Evolutionary conservation across 2,113 vertebrate species (phyloP).

Genomic region (Nestor notabilis): DNA sequence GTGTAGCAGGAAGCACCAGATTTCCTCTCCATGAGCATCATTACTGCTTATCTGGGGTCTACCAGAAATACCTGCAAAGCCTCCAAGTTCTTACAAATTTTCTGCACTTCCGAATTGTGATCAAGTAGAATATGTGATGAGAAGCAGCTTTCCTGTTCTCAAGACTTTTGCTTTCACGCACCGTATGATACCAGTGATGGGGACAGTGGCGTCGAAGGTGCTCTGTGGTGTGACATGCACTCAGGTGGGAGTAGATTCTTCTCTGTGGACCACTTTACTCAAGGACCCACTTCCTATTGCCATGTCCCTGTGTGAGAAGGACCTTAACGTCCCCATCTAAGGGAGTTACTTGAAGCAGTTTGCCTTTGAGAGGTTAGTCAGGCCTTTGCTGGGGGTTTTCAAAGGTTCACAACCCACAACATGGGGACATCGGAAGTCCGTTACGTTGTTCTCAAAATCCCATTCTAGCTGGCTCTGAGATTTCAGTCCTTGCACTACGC

Average conservation of each 20-base stretch:
- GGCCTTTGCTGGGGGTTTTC: not conserved
- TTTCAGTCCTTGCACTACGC: not conserved
- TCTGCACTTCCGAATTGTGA: not conserved
- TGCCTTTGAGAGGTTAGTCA: not conserved
- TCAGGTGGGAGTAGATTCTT: not conserved
- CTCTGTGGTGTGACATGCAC: no score
- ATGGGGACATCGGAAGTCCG: not conserved
- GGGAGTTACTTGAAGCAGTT: not conserved
- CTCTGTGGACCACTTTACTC: not conserved
- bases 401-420: not conserved
- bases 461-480: not conserved
- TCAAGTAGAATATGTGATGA: not conserved
- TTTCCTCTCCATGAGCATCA: not conserved
- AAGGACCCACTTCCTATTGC: not conserved
- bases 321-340: not conserved
- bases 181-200: fast-evolving
- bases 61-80: not conserved
- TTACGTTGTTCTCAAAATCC: not conserved
- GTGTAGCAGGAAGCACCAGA: not conserved
- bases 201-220: fast-evolving
- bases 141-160: not conserved
- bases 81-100: not conserved
- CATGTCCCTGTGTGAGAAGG: not conserved
- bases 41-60: not conserved
- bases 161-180: not conserved